These are phyloP conservation scores for Carassius auratus DNA, from an alignment of 2,113 vertebrate genomes.

Conservation along the genomic window DNA sequence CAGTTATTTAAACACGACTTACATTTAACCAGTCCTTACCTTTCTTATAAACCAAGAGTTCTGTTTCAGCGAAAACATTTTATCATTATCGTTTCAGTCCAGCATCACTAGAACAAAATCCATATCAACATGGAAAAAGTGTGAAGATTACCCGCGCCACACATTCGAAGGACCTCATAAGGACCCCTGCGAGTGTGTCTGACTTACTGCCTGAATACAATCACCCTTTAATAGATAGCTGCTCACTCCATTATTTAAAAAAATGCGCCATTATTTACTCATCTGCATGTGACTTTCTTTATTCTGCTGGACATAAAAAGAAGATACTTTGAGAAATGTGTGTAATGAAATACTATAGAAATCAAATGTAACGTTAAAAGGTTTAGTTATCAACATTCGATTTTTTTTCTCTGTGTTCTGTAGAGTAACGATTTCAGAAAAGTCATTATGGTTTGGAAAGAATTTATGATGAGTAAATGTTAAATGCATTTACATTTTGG, in stretches of 20 bases:
- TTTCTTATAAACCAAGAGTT: conserved; percentile 77
- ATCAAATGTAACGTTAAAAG: neutral
- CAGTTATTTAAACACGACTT: neutral
- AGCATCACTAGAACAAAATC: conserved; percentile 11
- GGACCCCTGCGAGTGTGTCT: conserved; percentile 58
- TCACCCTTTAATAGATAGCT: neutral
- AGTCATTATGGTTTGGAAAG: no score
- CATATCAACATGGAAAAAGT: neutral
- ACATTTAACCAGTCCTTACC: conserved; percentile 65
- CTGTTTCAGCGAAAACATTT: conserved; percentile 71
- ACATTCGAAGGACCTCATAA: conserved; percentile 72
- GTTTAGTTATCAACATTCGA: neutral
- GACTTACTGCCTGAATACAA: conserved; percentile 60
- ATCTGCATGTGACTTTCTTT: neutral
- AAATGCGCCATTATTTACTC: neutral
- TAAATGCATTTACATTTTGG: no score
- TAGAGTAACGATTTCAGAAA: neutral
- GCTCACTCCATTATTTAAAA: neutral
- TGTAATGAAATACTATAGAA: neutral
- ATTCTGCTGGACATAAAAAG: neutral
- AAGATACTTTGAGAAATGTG: neutral
- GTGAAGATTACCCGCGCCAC: conserved; percentile 67
- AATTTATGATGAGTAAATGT: no score
- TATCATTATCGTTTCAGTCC: neutral
- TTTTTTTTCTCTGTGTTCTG: no score